These are phyloP conservation scores for Himalopsyche kuldschensis DNA, from an alignment of 2,888 invertebrate genomes.

Conservation along the genomic window DNA sequence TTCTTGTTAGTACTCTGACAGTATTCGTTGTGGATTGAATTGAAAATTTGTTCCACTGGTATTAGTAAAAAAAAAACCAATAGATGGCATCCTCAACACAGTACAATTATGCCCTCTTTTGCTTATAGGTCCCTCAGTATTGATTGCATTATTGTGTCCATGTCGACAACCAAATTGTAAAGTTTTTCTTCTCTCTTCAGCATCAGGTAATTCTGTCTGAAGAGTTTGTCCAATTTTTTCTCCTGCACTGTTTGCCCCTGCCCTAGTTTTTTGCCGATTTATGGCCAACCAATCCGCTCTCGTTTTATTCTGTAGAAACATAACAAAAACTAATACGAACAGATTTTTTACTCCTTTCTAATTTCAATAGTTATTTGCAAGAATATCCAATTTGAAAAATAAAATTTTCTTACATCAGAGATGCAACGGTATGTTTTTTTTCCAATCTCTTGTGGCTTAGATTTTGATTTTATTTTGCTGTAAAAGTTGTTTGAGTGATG, in stretches of 20 bases:
- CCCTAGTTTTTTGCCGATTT: neutral
- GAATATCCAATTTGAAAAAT: neutral
- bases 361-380: neutral
- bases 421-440: neutral
- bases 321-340: neutral
- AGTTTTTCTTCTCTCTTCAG: conserved; percentile 4
- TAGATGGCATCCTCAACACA: neutral
- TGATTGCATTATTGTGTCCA: conserved; percentile 32
- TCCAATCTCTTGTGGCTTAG: neutral
- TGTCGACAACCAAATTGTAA: conserved; percentile 36
- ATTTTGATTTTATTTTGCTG: neutral
- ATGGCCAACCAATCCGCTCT: neutral
- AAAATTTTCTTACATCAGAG: neutral
- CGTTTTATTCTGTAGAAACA: neutral
- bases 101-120: neutral
- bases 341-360: neutral
- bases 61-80: neutral
- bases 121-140: conserved; percentile 34
- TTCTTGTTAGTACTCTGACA: no score
- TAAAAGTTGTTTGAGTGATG: neutral
- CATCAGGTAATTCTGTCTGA: conserved; percentile 22
- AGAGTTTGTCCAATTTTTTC: neutral
- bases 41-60: no score
- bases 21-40: no score
- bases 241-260: neutral